Conservation (phyloP, 2,797 vertebrate genomes). For the Clarias laeviceps region DNA sequence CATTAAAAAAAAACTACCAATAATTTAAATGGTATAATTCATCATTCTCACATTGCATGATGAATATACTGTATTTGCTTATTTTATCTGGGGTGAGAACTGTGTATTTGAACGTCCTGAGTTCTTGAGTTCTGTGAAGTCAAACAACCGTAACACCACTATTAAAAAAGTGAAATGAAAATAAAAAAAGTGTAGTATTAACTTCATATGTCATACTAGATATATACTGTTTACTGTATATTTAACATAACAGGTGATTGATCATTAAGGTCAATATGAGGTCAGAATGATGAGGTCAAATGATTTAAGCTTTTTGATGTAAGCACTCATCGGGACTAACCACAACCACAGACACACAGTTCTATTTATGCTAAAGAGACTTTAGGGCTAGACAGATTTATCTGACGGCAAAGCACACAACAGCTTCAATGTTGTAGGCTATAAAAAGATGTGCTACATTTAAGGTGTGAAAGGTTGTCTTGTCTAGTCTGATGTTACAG, state of each 20-base stretch:
- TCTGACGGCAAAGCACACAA: not conserved
- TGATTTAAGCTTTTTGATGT: not conserved
- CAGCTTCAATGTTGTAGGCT: not conserved
- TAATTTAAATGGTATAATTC: not conserved
- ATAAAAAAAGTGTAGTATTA: not conserved
- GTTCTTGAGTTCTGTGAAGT: not conserved
- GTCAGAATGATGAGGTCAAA: not conserved
- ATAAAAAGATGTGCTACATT: slow-evolving; percentile 17
- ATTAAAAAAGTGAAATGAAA: not conserved
- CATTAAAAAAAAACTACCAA: not conserved
- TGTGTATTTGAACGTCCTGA: not conserved
- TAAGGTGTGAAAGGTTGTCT: not conserved
- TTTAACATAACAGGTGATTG: not conserved
- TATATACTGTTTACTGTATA: not conserved
- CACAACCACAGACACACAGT: not conserved
- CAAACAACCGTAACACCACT: not conserved
- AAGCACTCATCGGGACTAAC: not conserved
- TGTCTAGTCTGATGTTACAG: not conserved
- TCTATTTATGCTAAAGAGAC: not conserved
- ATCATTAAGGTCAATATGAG: not conserved
- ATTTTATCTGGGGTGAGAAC: not conserved
- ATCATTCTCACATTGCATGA: not conserved
- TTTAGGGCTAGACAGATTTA: not conserved
- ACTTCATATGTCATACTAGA: not conserved
- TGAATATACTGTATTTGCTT: not conserved